phyloP scores from a whole-genome alignment of 2,888 invertebrate species.

The Agrotis ipsilon region DNA sequence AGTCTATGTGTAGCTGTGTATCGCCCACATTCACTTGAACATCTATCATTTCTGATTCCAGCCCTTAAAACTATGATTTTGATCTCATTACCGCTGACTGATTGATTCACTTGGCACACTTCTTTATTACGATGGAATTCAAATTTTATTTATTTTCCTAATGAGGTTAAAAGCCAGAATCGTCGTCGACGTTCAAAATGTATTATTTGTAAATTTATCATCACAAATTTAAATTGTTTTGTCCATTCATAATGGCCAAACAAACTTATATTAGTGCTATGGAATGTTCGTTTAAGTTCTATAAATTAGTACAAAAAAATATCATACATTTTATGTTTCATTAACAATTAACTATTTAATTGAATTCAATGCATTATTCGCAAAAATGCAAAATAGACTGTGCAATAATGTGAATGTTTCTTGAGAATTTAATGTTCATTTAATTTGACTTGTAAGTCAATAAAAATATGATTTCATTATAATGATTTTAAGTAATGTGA shows the following conservation, averaged over 20 bases:
- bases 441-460: conserved; percentile 70
- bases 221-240: conserved; percentile 73
- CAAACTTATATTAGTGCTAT: conserved; percentile 70
- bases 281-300: conserved; percentile 78
- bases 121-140: conserved; percentile 49
- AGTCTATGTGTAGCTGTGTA: neutral
- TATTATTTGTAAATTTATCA: conserved; percentile 69
- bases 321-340: conserved; percentile 66
- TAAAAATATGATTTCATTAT: conserved; percentile 76
- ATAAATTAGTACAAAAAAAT: conserved; percentile 87
- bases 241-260: conserved; percentile 70
- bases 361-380: conserved; percentile 66
- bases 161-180: conserved; percentile 55
- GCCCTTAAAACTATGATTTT: conserved; percentile 72
- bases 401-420: conserved; percentile 80
- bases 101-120: conserved; percentile 56
- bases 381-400: conserved; percentile 74
- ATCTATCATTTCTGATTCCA: conserved; percentile 12
- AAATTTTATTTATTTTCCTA: conserved; percentile 55
- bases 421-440: conserved; percentile 68
- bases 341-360: conserved; percentile 64
- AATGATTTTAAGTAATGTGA: conserved; percentile 82
- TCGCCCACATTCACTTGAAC: neutral
- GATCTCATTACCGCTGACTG: conserved; percentile 86
- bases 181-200: conserved; percentile 46